Percentiles rank a stretch among this genome's conserved stretches.
Evolutionary conservation across 2,888 invertebrate species (phyloP).

Genomic region (Nomada goodeniana): DNA sequence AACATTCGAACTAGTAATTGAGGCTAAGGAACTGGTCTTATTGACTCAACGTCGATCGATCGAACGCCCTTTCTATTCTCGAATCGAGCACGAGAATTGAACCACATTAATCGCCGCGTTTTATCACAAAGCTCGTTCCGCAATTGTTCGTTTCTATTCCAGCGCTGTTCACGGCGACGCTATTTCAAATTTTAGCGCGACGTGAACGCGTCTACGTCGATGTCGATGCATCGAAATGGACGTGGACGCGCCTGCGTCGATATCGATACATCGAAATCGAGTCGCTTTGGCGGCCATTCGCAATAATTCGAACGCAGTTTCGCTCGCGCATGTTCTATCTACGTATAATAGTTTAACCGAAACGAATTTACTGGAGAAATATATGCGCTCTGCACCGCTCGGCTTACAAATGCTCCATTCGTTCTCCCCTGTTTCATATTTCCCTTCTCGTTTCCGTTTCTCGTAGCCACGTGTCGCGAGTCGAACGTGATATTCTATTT

Average conservation of each 20-base stretch:
- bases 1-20: slow-evolving; percentile 50
- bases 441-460: background rate
- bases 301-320: slow-evolving; percentile 32
- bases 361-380: slow-evolving; percentile 28
- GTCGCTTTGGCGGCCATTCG: background rate
- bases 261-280: slow-evolving; percentile 14
- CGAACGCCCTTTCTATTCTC: slow-evolving; percentile 1
- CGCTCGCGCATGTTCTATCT: slow-evolving; percentile 26
- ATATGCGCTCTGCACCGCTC: background rate
- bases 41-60: slow-evolving; percentile 11
- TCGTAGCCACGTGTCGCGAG: background rate
- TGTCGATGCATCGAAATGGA: slow-evolving; percentile 13
- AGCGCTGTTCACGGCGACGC: slow-evolving; percentile 2
- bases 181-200: slow-evolving; percentile 10
- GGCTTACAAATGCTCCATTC: slow-evolving; percentile 10
- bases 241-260: background rate
- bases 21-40: slow-evolving; percentile 39
- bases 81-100: background rate
- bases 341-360: slow-evolving; percentile 9
- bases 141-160: slow-evolving; percentile 41
- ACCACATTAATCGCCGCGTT: slow-evolving; percentile 9
- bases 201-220: background rate
- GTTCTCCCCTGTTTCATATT: background rate
- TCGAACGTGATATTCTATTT: background rate
- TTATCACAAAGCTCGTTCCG: slow-evolving; percentile 20